A percentile compares a stretch with the other conserved stretches of the same genome.
phyloP scores from a whole-genome alignment of 92 coral and sea anemone genomes.

The Parazoanthus darwini region DNA sequence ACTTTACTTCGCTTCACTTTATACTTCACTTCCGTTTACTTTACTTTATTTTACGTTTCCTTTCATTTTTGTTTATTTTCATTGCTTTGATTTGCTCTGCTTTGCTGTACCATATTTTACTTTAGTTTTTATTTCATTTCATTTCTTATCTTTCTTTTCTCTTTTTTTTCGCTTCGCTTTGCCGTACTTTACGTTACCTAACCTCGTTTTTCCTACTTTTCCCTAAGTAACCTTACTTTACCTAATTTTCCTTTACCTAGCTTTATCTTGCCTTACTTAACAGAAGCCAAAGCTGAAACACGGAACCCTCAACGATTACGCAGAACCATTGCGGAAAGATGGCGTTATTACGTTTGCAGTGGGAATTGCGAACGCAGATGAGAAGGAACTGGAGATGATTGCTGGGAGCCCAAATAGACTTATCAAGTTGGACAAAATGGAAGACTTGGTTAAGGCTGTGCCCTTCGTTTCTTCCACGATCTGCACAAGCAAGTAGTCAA shows the following conservation, averaged over 20 bases:
- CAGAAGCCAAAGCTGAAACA: too few species aligned
- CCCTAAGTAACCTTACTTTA: not conserved
- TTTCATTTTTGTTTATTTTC: too few species aligned
- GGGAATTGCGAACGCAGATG: not conserved
- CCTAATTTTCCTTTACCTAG: not conserved
- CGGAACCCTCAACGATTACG: not conserved
- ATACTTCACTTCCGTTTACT: too few species aligned
- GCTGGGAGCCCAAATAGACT: not conserved
- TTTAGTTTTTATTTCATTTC: not conserved
- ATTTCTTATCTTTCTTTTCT: too few species aligned
- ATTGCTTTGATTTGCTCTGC: too few species aligned
- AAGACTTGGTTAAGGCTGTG: not conserved
- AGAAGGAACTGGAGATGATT: not conserved
- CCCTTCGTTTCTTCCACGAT: not conserved
- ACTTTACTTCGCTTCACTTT: not conserved
- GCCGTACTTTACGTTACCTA: not conserved
- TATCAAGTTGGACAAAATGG: not conserved
- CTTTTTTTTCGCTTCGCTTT: not conserved
- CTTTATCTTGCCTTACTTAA: not conserved
- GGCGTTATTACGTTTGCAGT: not conserved
- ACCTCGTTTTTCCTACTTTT: not conserved
- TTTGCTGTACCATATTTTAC: too few species aligned
- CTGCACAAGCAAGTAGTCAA: constrained; percentile 3
- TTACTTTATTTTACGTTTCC: too few species aligned
- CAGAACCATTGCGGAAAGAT: not conserved